A percentile compares a stretch with the other conserved stretches of the same genome.
Evolutionary conservation across 2,888 invertebrate species (phyloP).

Genomic region (Xanthostigma xanthostigma): DNA sequence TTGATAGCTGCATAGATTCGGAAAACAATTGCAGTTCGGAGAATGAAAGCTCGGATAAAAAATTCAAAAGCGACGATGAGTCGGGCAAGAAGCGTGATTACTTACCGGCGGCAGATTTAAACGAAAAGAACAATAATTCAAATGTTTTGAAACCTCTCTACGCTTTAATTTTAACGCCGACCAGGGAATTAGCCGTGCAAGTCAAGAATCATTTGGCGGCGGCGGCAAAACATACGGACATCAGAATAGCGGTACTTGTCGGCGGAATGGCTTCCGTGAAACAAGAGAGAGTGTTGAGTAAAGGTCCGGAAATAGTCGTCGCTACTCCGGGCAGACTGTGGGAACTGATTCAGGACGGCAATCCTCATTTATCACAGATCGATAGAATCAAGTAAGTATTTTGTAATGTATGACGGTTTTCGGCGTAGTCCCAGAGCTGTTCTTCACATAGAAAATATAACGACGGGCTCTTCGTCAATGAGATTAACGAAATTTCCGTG

Average conservation of each 20-base stretch:
- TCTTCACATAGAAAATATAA: not conserved
- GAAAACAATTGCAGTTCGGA: slow-evolving; percentile 15
- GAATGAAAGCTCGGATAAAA: slow-evolving; percentile 22
- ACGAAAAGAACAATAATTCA: not conserved
- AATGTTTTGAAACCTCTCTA: slow-evolving; percentile 41
- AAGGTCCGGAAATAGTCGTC: slow-evolving; percentile 84
- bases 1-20: slow-evolving; percentile 9
- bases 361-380: slow-evolving; percentile 58
- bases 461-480: not conserved
- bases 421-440: not conserved
- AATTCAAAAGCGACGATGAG: slow-evolving; percentile 28
- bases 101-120: not conserved
- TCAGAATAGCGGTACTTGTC: slow-evolving; percentile 67
- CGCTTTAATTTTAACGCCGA: slow-evolving; percentile 86
- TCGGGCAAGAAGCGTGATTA: not conserved
- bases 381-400: slow-evolving; percentile 45
- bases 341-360: slow-evolving; percentile 75
- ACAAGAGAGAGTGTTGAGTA: slow-evolving; percentile 71
- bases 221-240: slow-evolving; percentile 64
- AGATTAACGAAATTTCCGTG: not conserved
- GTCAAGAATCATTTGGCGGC: slow-evolving; percentile 71
- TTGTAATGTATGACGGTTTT: too few species aligned
- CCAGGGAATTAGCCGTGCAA: slow-evolving; percentile 91
- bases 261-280: slow-evolving; percentile 92
- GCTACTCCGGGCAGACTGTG: slow-evolving; percentile 95